Percentiles rank a stretch among this genome's conserved stretches.
Conservation (phyloP, 2,888 invertebrate species). For the Polydrusus pterygomalis region DNA sequence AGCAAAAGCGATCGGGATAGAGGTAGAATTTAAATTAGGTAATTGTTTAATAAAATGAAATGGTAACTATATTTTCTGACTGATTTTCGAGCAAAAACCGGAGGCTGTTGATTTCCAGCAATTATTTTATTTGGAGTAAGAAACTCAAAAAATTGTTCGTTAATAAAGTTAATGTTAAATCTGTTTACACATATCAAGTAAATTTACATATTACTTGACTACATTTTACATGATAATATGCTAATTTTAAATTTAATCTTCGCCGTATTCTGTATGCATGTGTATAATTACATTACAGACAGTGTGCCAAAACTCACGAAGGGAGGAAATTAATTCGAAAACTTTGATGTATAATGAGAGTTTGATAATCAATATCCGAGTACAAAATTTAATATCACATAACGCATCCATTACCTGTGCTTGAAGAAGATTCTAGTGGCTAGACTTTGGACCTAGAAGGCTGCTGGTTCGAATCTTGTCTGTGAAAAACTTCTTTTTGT, state of each 20-base stretch:
- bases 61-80: neutral
- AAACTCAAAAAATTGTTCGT: too few relatives aligned
- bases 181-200: neutral
- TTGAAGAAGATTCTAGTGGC: too few relatives aligned
- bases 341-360: slow-evolving; percentile 29
- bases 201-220: neutral
- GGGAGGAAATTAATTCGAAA: slow-evolving; percentile 26
- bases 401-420: neutral
- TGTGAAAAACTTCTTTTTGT: too few relatives aligned
- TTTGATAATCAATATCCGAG: slow-evolving; percentile 19
- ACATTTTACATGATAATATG: slow-evolving; percentile 13
- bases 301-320: slow-evolving; percentile 32
- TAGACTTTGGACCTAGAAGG: too few relatives aligned
- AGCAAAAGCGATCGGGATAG: too few relatives aligned
- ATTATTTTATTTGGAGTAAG: neutral
- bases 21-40: too few relatives aligned
- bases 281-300: slow-evolving; percentile 22
- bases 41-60: too few relatives aligned
- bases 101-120: too few relatives aligned
- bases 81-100: too few relatives aligned
- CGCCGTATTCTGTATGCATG: slow-evolving; percentile 23
- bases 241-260: slow-evolving; percentile 27
- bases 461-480: too few relatives aligned
- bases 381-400: slow-evolving; percentile 14
- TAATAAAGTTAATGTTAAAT: too few relatives aligned